Base-by-base conservation (phyloP, 1,140 invertebrate species). In the Panagrolaimus sp. region DNA sequence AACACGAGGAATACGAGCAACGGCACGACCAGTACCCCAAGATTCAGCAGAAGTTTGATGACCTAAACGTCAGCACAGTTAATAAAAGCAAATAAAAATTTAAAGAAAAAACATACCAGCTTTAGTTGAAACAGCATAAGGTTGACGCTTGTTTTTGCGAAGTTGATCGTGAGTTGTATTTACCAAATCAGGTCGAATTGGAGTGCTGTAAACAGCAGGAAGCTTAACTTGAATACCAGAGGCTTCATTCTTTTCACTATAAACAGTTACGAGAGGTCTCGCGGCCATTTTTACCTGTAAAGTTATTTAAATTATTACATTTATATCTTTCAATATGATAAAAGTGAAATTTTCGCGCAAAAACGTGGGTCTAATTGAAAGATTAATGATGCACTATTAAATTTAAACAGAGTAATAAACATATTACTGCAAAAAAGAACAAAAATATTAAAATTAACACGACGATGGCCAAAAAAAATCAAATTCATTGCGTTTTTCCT, bases 11-110 rank as follows among this genome's bases (percentile, higher is more conserved):
- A 99, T 99, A 93, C 96, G 94, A 63, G 96, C 96, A 52, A 99
- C 95, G 82, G 96, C 96, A 86, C 96, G 91, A 83, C 96, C 96
- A 84, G 96, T 99, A 85, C 96, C 96, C 96, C 96, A 99, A 78
- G 96, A 99, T 85, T 99, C 95, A 71, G 96, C 96, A 85, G 93
- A 96, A 67, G 95, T 98, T 87, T 99, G 96, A 85, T 98, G 94
- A 87, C 96, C 94, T 97, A 78, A 64, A 83, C 83, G 83, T 52
- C 58, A 73, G 63, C 21, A 68, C 7, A 26, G 66, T 58, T 4
- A 67, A 70, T 43, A 24, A 67, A 58, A 46, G 63, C 1, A 17
- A 62, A n/a, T 12, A n/a, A 71, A 15, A 5, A 5, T 6, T 38
- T 1, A n/a, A 24, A 15, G 0, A 14, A 55, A 72, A 38, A 4